Evolutionary conservation across 2,888 invertebrate species (phyloP).

Genomic region (Zhuqinia jingwanae): DNA sequence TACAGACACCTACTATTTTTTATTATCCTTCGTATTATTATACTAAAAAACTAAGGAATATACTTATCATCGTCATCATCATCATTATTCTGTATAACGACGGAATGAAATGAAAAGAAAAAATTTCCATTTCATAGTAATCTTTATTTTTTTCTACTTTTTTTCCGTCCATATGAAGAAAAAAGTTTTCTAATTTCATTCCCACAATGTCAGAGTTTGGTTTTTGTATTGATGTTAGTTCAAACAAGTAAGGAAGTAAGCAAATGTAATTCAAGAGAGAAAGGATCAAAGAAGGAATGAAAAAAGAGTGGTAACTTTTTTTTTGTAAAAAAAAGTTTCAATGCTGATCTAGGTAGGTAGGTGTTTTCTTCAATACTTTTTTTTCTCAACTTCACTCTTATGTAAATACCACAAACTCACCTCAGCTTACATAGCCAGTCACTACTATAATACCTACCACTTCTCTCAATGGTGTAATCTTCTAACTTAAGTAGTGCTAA

Average conservation of each 20-base stretch:
- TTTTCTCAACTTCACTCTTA: too few relatives aligned
- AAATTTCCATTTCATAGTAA: too few relatives aligned
- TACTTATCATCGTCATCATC: too few relatives aligned
- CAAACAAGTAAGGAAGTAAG: conserved; percentile 23
- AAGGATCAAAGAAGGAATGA: conserved; percentile 51
- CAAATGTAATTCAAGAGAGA: conserved; percentile 50
- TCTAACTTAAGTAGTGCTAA: not conserved
- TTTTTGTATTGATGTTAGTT: conserved; percentile 25
- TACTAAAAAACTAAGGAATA: too few relatives aligned
- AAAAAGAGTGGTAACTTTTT: conserved; percentile 67
- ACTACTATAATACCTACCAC: too few relatives aligned
- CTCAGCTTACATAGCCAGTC: too few relatives aligned
- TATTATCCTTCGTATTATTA: too few relatives aligned
- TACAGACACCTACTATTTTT: too few relatives aligned
- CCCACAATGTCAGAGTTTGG: conserved; percentile 52
- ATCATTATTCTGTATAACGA: too few relatives aligned
- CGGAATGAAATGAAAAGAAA: too few relatives aligned
- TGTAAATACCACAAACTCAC: too few relatives aligned
- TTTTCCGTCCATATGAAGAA: not conserved
- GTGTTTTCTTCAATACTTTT: conserved; percentile 5
- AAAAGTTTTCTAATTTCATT: conserved; percentile 71
- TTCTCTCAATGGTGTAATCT: not conserved
- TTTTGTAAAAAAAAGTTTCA: conserved; percentile 43
- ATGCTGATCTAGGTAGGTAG: not conserved
- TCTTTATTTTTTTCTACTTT: conserved; percentile 6